A percentile compares a stretch with the other conserved stretches of the same genome.
phyloP scores from a whole-genome alignment of 2,888 invertebrate genomes.

The Lithophane leautieri region DNA sequence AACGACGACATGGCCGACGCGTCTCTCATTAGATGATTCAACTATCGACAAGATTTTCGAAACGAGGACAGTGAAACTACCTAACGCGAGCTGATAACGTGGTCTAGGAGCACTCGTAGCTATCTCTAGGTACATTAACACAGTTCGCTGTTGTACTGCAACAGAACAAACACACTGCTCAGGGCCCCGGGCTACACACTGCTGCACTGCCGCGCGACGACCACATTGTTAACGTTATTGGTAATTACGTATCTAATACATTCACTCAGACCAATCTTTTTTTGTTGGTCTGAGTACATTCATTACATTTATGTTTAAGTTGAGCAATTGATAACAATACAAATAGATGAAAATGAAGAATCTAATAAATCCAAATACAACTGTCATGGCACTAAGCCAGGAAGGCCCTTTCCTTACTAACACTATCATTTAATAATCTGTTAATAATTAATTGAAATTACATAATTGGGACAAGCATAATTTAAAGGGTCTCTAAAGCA shows the following conservation, averaged over 20 bases:
- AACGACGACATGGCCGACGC: conserved; percentile 41
- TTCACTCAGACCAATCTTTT: too few species aligned
- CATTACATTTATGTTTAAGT: conserved; percentile 39
- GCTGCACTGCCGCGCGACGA: conserved; percentile 63
- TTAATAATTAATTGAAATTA: conserved; percentile 61
- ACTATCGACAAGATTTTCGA: conserved; percentile 70
- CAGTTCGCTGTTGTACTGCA: conserved; percentile 73
- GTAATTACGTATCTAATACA: conserved; percentile 72
- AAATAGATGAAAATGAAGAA: conserved; percentile 20
- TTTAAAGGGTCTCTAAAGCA: conserved; percentile 59
- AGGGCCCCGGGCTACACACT: conserved; percentile 60
- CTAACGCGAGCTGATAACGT: conserved; percentile 84
- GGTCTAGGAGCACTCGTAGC: conserved; percentile 79
- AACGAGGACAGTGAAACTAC: conserved; percentile 85
- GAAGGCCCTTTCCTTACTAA: conserved; percentile 58
- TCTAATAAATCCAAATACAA: conserved; percentile 70
- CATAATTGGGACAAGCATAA: conserved; percentile 60
- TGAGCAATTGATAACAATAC: conserved; percentile 46
- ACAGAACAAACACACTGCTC: conserved; percentile 69
- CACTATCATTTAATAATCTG: conserved; percentile 57
- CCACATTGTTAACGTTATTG: conserved; percentile 68
- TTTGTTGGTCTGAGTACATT: too few species aligned
- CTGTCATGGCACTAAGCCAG: conserved; percentile 68
- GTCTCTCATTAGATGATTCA: conserved; percentile 68
- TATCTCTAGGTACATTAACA: conserved; percentile 77